Conservation (phyloP, 2,113 vertebrate species). For the Pholis gunnellus region DNA sequence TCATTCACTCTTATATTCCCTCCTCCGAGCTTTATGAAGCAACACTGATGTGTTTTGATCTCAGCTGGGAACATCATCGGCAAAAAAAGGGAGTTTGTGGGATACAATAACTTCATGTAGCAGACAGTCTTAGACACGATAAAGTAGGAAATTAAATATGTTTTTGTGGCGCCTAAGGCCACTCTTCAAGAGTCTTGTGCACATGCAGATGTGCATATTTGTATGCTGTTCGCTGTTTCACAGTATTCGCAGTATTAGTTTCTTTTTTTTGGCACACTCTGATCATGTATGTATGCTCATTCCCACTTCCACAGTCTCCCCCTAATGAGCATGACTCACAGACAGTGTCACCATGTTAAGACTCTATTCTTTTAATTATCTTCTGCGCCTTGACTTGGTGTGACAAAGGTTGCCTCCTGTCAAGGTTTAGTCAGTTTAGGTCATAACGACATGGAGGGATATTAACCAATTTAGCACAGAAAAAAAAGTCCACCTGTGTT, state of each 20-base stretch:
- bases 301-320: slow-evolving; percentile 15
- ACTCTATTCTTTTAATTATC: slow-evolving; percentile 47
- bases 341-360: slow-evolving; percentile 8
- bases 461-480: slow-evolving; percentile 28
- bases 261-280: not conserved
- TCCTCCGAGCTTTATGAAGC: slow-evolving; percentile 35
- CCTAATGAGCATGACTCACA: slow-evolving; percentile 51
- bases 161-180: not conserved
- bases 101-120: not conserved
- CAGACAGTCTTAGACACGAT: not conserved
- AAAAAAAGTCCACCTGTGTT: slow-evolving; percentile 9
- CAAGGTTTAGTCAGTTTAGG: slow-evolving; percentile 12
- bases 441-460: not conserved
- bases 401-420: slow-evolving; percentile 29
- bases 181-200: not conserved
- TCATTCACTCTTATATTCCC: slow-evolving; percentile 25
- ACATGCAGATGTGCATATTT: not conserved
- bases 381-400: not conserved
- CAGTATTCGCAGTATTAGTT: too few species aligned
- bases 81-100: not conserved
- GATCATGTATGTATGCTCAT: not conserved
- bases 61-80: not conserved
- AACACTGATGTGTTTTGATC: slow-evolving; percentile 39
- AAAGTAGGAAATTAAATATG: not conserved
- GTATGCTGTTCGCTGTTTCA: not conserved